phyloP scores from a whole-genome alignment of 2,888 invertebrate species.

The Pammene fasciana region DNA sequence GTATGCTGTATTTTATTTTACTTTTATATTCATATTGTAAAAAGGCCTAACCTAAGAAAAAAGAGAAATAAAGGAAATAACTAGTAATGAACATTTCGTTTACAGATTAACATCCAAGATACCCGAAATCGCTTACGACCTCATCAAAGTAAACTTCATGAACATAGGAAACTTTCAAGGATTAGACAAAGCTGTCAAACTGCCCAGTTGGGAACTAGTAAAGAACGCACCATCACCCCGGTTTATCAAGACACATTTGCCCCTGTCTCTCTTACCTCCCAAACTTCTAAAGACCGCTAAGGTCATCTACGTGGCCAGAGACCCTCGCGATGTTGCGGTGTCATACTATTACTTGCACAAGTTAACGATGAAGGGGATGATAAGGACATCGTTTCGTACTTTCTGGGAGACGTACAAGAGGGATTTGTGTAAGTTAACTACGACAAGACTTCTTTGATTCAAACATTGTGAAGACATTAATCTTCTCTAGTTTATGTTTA shows the following conservation, averaged over 20 bases:
- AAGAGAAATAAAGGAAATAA: too few species aligned
- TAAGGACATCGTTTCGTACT: conserved; percentile 78
- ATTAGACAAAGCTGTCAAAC: conserved; percentile 60
- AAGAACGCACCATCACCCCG: conserved; percentile 76
- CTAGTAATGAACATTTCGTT: background rate
- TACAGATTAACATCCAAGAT: conserved; percentile 65
- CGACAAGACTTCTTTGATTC: background rate
- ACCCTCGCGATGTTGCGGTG: conserved; percentile 88
- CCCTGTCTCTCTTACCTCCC: conserved; percentile 83
- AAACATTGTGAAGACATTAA: too few species aligned
- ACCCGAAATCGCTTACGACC: conserved; percentile 69
- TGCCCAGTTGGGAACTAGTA: conserved; percentile 67
- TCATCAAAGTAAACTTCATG: conserved; percentile 73
- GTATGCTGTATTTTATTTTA: too few species aligned
- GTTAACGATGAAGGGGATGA: conserved; percentile 77
- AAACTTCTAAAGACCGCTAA: conserved; percentile 74
- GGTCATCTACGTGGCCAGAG: conserved; percentile 87
- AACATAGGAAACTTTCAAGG: conserved; percentile 74
- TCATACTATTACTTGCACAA: conserved; percentile 88
- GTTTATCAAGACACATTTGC: conserved; percentile 86
- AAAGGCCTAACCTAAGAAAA: too few species aligned
- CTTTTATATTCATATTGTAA: too few species aligned
- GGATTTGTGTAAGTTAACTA: conserved; percentile 77
- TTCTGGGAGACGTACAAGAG: conserved; percentile 85
- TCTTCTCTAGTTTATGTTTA: too few species aligned